Conservation (phyloP, 1,140 invertebrate species). For the Drusus annulatus region DNA sequence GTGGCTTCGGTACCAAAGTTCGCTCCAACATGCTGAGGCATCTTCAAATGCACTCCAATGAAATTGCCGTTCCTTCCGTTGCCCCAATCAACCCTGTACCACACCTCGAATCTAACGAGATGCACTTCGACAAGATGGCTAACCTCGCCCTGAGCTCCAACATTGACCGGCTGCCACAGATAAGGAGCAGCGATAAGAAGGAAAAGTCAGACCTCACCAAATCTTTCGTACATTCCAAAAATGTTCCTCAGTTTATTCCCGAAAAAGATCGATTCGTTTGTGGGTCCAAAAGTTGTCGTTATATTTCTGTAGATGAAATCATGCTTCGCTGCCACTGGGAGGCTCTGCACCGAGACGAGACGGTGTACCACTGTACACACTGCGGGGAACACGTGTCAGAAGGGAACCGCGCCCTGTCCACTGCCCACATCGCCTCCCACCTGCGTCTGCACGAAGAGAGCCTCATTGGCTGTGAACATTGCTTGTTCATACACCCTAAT, state of each 20-base stretch:
- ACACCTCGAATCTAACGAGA: conserved; percentile 82
- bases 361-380: conserved; percentile 79
- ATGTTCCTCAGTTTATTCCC: conserved; percentile 76
- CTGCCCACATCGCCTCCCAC: conserved; percentile 77
- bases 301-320: conserved; percentile 80
- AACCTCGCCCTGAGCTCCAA: conserved; percentile 84
- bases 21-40: conserved; percentile 82
- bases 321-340: conserved; percentile 82
- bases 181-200: conserved; percentile 19
- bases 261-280: conserved; percentile 80
- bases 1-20: conserved; percentile 82
- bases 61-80: conserved; percentile 74
- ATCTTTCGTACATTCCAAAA: conserved; percentile 46
- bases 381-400: conserved; percentile 71
- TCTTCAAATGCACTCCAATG: conserved; percentile 77
- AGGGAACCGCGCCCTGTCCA: conserved; percentile 61
- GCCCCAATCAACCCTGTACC: conserved; percentile 85
- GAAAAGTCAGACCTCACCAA: conserved; percentile 36
- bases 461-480: conserved; percentile 80
- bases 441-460: conserved; percentile 82
- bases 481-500: conserved; percentile 77
- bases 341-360: conserved; percentile 77
- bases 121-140: conserved; percentile 88
- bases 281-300: conserved; percentile 78
- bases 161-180: conserved; percentile 64